Evolutionary conservation across 2,797 vertebrate species (phyloP), one percentile per base, ranked within the genome.

Genomic region (Borostomias antarcticus): DNA sequence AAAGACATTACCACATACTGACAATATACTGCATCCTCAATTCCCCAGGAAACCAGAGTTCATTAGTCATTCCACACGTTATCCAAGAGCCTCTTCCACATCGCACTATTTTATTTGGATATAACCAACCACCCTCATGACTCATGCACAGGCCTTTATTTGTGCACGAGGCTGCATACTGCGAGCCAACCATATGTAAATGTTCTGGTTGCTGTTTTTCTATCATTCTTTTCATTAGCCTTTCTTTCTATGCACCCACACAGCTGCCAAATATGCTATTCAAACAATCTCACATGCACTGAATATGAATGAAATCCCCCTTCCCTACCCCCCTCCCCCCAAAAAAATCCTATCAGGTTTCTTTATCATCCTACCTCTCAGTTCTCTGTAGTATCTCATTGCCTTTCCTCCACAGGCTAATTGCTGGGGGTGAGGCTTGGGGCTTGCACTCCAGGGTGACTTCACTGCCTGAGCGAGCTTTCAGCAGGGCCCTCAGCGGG

Each of bases 401-500:
- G 80, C 94, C 95, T 89, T 93, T 97, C 90, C 94, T 97, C 96
- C 96, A 98, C 76, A 92, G 86, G 79, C 86, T 93, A 81, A 89
- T 91, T 43, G 96, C 95, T 88, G 89, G 93, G 65, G 96, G 96
- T 45, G 94, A 95, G 78, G 96, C 95, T 90, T 91, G 92, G 62
- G 96, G 96, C 83, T 93, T 95, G 89, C 96, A 98, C 82, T 96
- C 94, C 80, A 98, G 92, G 83, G 87, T 92, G 83, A 96, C 95
- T 77, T 93, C 90, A 59, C 93, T 95, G 82, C 96, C 94, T 54
- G 91, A 91, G 48, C 94, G 94, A 65, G 94, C 95, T 85, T 96
- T 96, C 82, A 96, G 88, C 87, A 95, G 60, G 57, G 84, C 81
- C 77, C 84, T 95, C 91, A 97, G 89, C 17, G 94, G 94, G 73